phyloP scores from a whole-genome alignment of 2,797 vertebrate species.

The Sebastes paucispinis region DNA sequence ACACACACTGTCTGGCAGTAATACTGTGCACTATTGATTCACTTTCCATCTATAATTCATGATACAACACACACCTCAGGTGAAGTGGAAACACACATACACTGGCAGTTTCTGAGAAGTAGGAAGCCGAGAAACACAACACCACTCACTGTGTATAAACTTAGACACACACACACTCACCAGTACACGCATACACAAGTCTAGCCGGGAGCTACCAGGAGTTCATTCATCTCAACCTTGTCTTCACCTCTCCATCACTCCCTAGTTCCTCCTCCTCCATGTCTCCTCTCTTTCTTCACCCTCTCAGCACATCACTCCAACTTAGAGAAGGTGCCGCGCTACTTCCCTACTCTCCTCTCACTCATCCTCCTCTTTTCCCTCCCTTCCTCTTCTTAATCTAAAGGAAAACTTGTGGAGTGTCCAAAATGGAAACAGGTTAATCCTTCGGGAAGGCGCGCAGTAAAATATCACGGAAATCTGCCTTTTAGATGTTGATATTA shows the following conservation, averaged over 20 bases:
- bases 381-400: neutral
- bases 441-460: neutral
- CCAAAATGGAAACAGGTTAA: neutral
- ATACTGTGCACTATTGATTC: constrained; percentile 79
- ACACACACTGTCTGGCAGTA: constrained; percentile 57
- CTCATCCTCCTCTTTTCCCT: constrained; percentile 3
- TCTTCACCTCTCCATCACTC: constrained; percentile 51
- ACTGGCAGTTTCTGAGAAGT: constrained; percentile 63
- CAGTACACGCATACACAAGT: constrained; percentile 6
- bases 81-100: constrained; percentile 57
- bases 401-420: neutral
- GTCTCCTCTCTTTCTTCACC: constrained; percentile 28
- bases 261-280: constrained; percentile 22
- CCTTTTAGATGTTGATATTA: neutral
- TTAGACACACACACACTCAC: constrained; percentile 4
- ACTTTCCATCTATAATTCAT: constrained; percentile 83
- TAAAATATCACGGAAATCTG: neutral
- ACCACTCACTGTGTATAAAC: constrained; percentile 41
- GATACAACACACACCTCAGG: constrained; percentile 69
- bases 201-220: constrained; percentile 34
- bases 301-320: constrained; percentile 17
- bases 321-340: constrained; percentile 7
- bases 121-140: constrained; percentile 62
- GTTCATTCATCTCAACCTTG: constrained; percentile 70
- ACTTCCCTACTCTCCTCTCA: neutral